phyloP scores from a whole-genome alignment of 2,888 invertebrate genomes.

The Plagodis dolabraria region DNA sequence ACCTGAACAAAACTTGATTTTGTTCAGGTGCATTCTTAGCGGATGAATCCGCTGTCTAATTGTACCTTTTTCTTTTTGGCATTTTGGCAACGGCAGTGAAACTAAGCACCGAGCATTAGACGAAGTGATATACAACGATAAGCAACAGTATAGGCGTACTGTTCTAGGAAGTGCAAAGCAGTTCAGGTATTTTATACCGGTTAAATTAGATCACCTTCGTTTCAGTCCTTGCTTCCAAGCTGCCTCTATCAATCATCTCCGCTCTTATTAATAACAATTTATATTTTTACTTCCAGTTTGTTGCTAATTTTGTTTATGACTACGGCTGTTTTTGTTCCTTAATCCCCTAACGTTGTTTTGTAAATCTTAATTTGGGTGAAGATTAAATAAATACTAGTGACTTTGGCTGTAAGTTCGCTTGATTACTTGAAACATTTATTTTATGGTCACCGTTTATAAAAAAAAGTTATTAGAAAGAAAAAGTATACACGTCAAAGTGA shows the following conservation, averaged over 20 bases:
- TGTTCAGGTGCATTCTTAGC: no score
- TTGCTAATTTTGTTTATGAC: conserved; percentile 47
- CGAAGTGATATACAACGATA: no score
- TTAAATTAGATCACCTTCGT: neutral
- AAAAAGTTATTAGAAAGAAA: no score
- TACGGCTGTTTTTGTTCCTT: conserved; percentile 38
- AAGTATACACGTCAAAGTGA: no score
- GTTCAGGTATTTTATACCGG: neutral
- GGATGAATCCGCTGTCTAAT: no score
- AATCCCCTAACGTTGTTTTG: conserved; percentile 15
- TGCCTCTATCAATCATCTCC: conserved; percentile 38
- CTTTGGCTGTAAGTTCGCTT: neutral
- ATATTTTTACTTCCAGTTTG: conserved; percentile 36
- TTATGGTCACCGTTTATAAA: no score
- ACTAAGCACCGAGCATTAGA: no score
- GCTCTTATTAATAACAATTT: conserved; percentile 35
- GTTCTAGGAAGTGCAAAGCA: no score
- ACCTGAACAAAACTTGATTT: no score
- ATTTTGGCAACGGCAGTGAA: no score
- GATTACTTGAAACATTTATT: conserved; percentile 33
- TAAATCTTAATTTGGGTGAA: conserved; percentile 26
- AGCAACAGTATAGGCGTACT: no score
- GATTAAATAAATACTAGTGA: neutral
- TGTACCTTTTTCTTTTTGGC: no score
- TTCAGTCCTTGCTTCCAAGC: conserved; percentile 14